These are phyloP conservation scores for Colaptes auratus DNA, from an alignment of 2,113 vertebrate genomes.

Conservation along the genomic window DNA sequence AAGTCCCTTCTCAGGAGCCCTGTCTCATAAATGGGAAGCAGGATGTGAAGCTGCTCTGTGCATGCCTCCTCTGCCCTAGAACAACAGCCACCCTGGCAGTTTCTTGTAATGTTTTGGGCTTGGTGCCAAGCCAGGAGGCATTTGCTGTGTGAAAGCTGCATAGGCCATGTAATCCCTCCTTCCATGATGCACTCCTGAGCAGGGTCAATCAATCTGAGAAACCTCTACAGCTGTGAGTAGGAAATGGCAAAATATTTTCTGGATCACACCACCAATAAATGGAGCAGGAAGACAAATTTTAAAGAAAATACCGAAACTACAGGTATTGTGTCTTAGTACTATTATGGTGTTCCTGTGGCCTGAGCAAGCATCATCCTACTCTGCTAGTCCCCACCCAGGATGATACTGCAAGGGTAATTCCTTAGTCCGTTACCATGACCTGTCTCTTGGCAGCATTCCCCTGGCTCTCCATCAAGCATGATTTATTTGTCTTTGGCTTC, in stretches of 20 bases:
- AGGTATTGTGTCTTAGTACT: background rate
- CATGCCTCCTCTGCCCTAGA: background rate
- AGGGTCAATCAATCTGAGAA: background rate
- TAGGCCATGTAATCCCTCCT: background rate
- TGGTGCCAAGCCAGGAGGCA: background rate
- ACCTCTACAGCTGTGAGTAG: background rate
- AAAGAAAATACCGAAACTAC: background rate
- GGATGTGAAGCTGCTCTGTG: background rate
- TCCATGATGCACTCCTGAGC: accelerated
- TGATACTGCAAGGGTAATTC: background rate
- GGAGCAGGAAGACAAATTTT: background rate
- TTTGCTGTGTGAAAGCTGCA: background rate
- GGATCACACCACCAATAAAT: background rate
- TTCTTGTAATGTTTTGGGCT: background rate
- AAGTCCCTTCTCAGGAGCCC: background rate
- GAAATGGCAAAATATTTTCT: background rate
- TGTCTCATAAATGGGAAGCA: background rate
- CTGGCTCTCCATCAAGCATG: background rate
- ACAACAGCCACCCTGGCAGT: background rate
- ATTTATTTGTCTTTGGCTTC: background rate
- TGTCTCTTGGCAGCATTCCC: background rate
- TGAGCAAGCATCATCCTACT: background rate
- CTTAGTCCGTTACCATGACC: background rate
- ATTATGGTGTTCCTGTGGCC: background rate
- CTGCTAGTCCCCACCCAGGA: background rate